These are phyloP conservation scores for Apodemia duryi DNA, from an alignment of 2,888 invertebrate genomes.

Conservation along the genomic window DNA sequence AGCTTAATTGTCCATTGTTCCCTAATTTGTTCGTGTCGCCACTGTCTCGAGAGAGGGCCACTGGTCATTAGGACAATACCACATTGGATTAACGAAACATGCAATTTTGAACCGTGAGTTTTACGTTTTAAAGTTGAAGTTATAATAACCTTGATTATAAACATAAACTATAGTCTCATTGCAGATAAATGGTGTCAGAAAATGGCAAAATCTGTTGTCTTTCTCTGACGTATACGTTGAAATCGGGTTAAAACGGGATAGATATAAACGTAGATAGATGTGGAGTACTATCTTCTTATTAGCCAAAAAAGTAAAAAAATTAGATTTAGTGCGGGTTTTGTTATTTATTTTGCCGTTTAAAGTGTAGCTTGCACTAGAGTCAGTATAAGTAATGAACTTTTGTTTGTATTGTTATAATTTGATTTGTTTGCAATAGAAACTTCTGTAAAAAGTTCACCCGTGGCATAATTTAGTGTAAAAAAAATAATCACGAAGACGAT, in stretches of 20 bases:
- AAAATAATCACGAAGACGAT: too few relatives aligned
- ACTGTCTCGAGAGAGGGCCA: slow-evolving; percentile 38
- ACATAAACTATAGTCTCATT: slow-evolving; percentile 20
- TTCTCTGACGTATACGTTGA: neutral
- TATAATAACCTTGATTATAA: neutral
- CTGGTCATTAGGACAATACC: slow-evolving; percentile 39
- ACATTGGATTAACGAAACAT: neutral
- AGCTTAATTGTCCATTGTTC: slow-evolving; percentile 48
- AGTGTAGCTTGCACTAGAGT: neutral
- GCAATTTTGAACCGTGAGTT: neutral
- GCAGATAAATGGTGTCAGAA: slow-evolving; percentile 19
- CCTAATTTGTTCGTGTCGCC: slow-evolving; percentile 49
- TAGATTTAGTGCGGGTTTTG: slow-evolving; percentile 2
- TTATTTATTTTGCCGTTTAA: slow-evolving; percentile 11
- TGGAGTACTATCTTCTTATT: slow-evolving; percentile 15
- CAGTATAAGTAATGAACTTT: neutral
- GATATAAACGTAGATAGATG: slow-evolving; percentile 7
- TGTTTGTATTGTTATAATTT: neutral
- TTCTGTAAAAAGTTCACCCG: neutral
- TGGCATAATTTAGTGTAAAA: too few relatives aligned
- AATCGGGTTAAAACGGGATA: neutral
- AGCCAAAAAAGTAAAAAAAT: slow-evolving; percentile 9
- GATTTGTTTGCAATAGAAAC: neutral
- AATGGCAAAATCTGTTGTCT: slow-evolving; percentile 15
- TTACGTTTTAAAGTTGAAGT: neutral